Conservation (phyloP, 2,797 vertebrate genomes). For the Mus spretus region DNA sequence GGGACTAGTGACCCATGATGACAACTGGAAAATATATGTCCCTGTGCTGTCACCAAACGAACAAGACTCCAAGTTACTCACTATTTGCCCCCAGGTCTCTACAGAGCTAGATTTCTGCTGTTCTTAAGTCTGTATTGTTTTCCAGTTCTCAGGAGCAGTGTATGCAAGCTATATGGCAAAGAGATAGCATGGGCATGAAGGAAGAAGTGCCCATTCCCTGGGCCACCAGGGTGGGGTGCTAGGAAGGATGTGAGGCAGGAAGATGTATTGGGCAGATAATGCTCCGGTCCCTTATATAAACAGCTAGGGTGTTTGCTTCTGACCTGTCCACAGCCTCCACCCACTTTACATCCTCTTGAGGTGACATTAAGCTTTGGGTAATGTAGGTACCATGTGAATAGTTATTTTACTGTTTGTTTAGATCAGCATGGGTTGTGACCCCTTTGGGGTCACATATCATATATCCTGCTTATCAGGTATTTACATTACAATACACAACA, state of each 20-base stretch:
- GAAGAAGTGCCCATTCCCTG: neutral
- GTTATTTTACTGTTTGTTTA: neutral
- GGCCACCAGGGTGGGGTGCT: neutral
- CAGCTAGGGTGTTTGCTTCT: neutral
- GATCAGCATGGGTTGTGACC: neutral
- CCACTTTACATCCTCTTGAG: neutral
- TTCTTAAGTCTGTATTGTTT: neutral
- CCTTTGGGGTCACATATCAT: neutral
- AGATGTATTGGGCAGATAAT: neutral
- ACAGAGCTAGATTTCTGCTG: neutral
- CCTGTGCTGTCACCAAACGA: neutral
- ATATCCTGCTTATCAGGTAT: neutral
- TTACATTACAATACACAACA: neutral
- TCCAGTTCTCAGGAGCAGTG: neutral
- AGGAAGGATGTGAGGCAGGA: neutral
- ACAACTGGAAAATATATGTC: neutral
- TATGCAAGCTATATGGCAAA: neutral
- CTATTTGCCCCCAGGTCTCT: neutral
- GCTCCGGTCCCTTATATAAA: neutral
- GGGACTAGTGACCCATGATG: neutral
- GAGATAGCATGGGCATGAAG: rapidly evolving
- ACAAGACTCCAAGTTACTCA: neutral
- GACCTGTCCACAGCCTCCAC: neutral
- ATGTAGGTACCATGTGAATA: neutral
- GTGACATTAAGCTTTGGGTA: neutral